Percentiles rank a stretch among this genome's conserved stretches.
Evolutionary conservation across 2,113 vertebrate species (phyloP).

Genomic region (Chionodraco myersi): DNA sequence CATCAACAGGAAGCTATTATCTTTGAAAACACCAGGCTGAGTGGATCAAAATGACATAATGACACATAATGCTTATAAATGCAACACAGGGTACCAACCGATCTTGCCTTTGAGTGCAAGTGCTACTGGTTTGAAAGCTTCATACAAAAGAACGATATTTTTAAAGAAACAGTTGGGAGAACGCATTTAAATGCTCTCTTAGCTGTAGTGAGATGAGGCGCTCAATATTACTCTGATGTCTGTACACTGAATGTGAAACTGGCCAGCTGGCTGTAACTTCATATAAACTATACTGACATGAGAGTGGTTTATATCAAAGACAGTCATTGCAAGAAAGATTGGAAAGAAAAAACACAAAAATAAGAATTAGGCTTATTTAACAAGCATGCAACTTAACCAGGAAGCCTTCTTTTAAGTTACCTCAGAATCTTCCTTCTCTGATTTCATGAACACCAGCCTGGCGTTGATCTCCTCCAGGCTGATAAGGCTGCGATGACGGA

Average conservation of each 20-base stretch:
- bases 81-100: background rate
- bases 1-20: background rate
- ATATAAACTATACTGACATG: too few species aligned
- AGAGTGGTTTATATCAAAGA: too few species aligned
- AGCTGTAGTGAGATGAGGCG: too few species aligned
- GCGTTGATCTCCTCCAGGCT: slow-evolving; percentile 96
- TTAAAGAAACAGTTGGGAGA: background rate
- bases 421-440: slow-evolving; percentile 82
- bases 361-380: background rate
- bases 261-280: too few species aligned
- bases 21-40: slow-evolving; percentile 1
- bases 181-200: background rate
- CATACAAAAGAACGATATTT: background rate
- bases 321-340: too few species aligned
- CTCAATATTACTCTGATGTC: too few species aligned
- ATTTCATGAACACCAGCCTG: slow-evolving; percentile 88
- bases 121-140: background rate
- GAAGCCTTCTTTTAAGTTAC: slow-evolving; percentile 20
- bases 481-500: slow-evolving; percentile 91
- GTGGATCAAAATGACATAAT: slow-evolving; percentile 21
- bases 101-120: background rate
- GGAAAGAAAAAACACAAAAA: too few species aligned
- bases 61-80: slow-evolving; percentile 30
- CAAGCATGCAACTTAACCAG: background rate
- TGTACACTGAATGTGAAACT: too few species aligned